Evolutionary conservation across 1,140 invertebrate species (phyloP).

Genomic region (Drosophila oshimai): DNA sequence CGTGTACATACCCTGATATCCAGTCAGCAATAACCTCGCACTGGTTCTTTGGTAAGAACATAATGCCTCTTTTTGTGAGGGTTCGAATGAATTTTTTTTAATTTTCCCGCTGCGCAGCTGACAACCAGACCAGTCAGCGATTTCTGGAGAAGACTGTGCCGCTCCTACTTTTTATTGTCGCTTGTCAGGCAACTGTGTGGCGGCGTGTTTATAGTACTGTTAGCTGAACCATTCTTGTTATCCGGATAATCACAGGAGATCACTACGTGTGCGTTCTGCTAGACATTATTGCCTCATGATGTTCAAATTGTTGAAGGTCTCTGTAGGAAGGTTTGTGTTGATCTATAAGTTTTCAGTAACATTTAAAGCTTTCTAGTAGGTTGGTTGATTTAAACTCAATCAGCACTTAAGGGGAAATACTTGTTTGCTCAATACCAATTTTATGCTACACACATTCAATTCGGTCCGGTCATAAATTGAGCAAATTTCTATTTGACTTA

Average conservation of each 20-base stretch:
- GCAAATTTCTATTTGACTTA: not conserved
- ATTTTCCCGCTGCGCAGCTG: slow-evolving; percentile 13
- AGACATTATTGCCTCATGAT: too few species aligned
- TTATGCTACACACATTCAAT: slow-evolving; percentile 3
- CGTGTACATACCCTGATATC: too few species aligned
- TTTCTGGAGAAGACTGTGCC: slow-evolving; percentile 8
- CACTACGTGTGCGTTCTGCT: slow-evolving; percentile 6
- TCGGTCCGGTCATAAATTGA: slow-evolving; percentile 19
- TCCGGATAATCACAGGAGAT: slow-evolving; percentile 4
- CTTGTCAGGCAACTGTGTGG: not conserved
- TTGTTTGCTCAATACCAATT: slow-evolving; percentile 27
- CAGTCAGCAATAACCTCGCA: too few species aligned
- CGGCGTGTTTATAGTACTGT: slow-evolving; percentile 20
- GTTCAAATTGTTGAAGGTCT: not conserved
- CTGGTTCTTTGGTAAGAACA: slow-evolving; percentile 1
- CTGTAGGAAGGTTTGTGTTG: too few species aligned
- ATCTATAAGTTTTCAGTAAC: too few species aligned
- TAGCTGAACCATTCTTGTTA: slow-evolving; percentile 14
- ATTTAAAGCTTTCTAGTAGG: not conserved
- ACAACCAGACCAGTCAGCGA: slow-evolving; percentile 4
- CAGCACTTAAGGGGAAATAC: not conserved
- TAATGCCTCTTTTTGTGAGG: not conserved
- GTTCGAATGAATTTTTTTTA: slow-evolving; percentile 7
- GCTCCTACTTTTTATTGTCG: slow-evolving; percentile 8
- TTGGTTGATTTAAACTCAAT: not conserved